These are phyloP conservation scores for Chinchilla lanigera DNA, from an alignment of 2,113 vertebrate species.

Conservation along the genomic window DNA sequence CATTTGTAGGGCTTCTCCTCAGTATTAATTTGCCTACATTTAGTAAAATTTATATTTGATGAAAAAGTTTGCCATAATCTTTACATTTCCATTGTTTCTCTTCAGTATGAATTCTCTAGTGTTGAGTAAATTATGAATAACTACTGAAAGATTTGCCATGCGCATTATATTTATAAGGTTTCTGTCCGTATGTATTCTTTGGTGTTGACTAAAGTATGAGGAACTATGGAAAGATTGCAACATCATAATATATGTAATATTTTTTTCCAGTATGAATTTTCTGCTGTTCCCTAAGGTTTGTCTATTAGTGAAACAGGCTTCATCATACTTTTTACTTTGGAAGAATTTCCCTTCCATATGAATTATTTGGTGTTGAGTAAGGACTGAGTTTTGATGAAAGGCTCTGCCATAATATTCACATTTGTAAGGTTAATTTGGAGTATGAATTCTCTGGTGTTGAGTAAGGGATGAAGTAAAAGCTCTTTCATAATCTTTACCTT, in stretches of 20 bases:
- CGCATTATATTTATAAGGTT: background rate
- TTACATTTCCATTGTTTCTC: background rate
- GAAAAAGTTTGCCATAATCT: background rate
- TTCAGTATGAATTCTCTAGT: background rate
- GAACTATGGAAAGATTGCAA: background rate
- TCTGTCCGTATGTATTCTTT: background rate
- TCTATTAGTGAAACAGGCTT: background rate
- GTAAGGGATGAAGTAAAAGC: background rate
- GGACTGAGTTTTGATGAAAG: background rate
- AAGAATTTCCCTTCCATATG: background rate
- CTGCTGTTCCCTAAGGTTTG: background rate
- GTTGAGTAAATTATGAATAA: background rate
- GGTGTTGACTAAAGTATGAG: background rate
- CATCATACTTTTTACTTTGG: background rate
- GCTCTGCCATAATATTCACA: background rate
- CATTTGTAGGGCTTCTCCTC: no score
- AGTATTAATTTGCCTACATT: background rate
- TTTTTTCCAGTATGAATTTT: background rate
- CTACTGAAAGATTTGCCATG: background rate
- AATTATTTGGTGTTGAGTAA: background rate
- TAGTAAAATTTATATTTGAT: background rate
- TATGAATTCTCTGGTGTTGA: background rate
- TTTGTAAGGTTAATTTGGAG: background rate
- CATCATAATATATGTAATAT: background rate
- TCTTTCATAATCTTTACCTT: background rate